A percentile compares a stretch with the other conserved stretches of the same genome.
Conservation (phyloP, 2,113 vertebrate species). For the Alces alces region DNA sequence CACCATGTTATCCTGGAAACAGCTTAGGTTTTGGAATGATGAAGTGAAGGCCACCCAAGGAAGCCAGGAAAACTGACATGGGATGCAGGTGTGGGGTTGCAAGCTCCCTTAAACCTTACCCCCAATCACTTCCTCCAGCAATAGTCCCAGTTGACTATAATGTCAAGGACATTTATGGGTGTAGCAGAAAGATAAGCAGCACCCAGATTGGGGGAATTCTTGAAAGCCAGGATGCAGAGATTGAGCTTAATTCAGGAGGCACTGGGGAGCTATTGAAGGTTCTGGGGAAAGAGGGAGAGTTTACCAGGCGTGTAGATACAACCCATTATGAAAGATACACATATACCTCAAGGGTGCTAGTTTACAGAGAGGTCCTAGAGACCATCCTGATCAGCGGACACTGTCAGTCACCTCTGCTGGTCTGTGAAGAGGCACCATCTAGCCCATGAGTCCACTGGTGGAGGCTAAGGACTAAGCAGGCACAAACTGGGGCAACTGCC, state of each 20-base stretch:
- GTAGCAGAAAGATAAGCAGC: background rate
- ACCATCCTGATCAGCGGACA: background rate
- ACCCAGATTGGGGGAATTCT: background rate
- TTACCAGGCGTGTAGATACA: background rate
- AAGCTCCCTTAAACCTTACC: background rate
- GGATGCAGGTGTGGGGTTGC: no score
- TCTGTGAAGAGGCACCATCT: background rate
- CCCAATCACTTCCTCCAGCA: background rate
- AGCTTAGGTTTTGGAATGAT: background rate
- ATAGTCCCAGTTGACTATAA: background rate
- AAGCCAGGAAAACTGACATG: background rate
- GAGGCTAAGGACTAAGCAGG: background rate
- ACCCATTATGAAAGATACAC: background rate
- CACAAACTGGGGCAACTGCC: no score
- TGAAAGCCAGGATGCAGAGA: background rate
- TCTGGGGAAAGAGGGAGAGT: background rate
- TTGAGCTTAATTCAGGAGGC: background rate
- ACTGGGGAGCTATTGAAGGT: background rate
- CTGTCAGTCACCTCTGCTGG: background rate
- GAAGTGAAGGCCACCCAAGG: background rate
- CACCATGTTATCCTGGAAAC: background rate
- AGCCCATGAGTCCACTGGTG: accelerated
- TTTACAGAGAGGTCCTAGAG: background rate
- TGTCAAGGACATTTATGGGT: background rate
- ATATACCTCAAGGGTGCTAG: background rate